Evolutionary conservation across 2,113 vertebrate genomes (phyloP).

Genomic region (Girardinichthys multiradiatus): DNA sequence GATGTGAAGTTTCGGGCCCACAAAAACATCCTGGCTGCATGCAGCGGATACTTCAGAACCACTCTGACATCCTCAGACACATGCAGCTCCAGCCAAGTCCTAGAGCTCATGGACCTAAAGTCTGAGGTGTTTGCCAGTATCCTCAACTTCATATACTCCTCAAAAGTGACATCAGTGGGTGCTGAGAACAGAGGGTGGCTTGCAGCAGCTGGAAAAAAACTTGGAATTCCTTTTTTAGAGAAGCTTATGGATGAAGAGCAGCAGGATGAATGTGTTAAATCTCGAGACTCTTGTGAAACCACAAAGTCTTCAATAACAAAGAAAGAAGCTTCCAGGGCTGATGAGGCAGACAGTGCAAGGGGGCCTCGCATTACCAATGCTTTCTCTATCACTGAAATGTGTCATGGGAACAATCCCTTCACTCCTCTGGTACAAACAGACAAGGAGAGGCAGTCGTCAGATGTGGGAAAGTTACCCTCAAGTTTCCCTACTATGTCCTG

Average conservation of each 20-base stretch:
- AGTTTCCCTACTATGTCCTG: conserved; percentile 72
- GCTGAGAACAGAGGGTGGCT: conserved; percentile 86
- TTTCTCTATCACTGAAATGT: conserved; percentile 94
- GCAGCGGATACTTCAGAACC: conserved; percentile 94
- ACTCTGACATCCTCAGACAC: conserved; percentile 87
- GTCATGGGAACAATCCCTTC: conserved; percentile 86
- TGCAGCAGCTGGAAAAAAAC: conserved; percentile 90
- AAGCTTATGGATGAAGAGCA: conserved; percentile 79
- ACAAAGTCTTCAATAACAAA: conserved; percentile 65
- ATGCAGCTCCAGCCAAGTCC: conserved; percentile 88
- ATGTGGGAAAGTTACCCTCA: conserved; percentile 70
- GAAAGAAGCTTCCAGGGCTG: conserved; percentile 78
- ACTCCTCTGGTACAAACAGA: conserved; percentile 86
- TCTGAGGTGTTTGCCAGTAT: conserved; percentile 97
- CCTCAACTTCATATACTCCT: conserved; percentile 97
- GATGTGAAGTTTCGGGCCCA: conserved; percentile 98
- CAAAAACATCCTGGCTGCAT: conserved; percentile 95
- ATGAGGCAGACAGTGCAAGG: conserved; percentile 85
- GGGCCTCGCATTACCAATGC: conserved; percentile 98
- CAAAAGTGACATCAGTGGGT: conserved; percentile 86
- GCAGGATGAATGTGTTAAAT: conserved; percentile 51
- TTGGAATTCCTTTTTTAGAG: conserved; percentile 97
- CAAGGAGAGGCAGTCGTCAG: conserved; percentile 84
- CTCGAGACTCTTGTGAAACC: conserved; percentile 40
- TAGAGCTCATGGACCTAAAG: conserved; percentile 94